Evolutionary conservation across 2,113 vertebrate genomes (phyloP).

Genomic region (Vanacampus margaritifer): DNA sequence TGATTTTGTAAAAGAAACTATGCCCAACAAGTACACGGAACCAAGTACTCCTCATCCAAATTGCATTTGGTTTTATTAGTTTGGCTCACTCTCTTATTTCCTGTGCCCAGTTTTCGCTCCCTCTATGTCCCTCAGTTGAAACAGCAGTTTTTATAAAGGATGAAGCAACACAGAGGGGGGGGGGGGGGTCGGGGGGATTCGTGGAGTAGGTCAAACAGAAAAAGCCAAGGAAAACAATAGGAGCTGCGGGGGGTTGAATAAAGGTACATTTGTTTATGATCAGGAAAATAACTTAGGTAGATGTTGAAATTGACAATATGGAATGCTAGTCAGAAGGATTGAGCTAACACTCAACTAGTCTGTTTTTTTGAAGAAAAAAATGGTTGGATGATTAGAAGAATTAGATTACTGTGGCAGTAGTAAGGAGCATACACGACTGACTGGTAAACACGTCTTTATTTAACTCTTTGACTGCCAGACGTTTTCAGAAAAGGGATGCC

Average conservation of each 20-base stretch:
- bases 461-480: too few species aligned
- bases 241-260: slow-evolving; percentile 15
- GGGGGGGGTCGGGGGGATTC: slow-evolving; percentile 27
- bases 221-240: slow-evolving; percentile 39
- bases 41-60: slow-evolving; percentile 28
- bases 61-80: slow-evolving; percentile 28
- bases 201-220: slow-evolving; percentile 63
- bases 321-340: slow-evolving; percentile 7
- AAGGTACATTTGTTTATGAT: slow-evolving; percentile 18
- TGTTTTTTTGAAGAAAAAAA: too few species aligned
- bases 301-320: slow-evolving; percentile 10
- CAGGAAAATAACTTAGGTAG: not conserved
- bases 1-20: slow-evolving; percentile 25
- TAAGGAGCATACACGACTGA: too few species aligned
- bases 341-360: slow-evolving; percentile 23
- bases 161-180: slow-evolving; percentile 41
- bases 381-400: too few species aligned
- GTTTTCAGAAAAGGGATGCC: too few species aligned
- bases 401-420: too few species aligned
- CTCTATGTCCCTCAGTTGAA: slow-evolving; percentile 22
- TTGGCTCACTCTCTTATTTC: not conserved
- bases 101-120: not conserved
- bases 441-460: too few species aligned
- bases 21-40: slow-evolving; percentile 22
- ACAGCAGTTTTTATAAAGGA: slow-evolving; percentile 49